These are phyloP conservation scores for Arnoldichthys spilopterus DNA, from an alignment of 2,797 vertebrate genomes.

Conservation along the genomic window DNA sequence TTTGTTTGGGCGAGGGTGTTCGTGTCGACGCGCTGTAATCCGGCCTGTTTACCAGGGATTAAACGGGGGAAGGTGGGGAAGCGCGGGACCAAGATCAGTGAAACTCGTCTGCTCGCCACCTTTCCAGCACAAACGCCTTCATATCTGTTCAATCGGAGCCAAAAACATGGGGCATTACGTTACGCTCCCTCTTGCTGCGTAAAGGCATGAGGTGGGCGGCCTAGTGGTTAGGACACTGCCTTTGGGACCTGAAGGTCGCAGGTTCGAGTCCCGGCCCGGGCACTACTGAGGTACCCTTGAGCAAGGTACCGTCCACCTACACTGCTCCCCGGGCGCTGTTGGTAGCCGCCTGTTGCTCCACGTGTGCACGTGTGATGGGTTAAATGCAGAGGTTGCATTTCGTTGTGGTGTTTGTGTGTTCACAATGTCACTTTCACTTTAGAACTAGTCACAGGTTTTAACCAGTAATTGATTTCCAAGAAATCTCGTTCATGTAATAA, in stretches of 20 bases:
- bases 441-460: neutral
- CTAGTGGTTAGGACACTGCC: no score
- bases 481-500: no score
- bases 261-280: no score
- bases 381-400: no score
- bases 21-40: slow-evolving; percentile 47
- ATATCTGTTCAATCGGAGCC: slow-evolving; percentile 7
- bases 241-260: no score
- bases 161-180: neutral
- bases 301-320: no score
- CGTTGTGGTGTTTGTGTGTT: no score
- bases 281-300: no score
- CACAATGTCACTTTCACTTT: no score
- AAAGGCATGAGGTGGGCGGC: neutral
- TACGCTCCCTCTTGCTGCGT: neutral
- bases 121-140: neutral
- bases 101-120: neutral
- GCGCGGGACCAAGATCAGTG: neutral
- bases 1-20: slow-evolving; percentile 44
- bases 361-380: no score
- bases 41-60: slow-evolving; percentile 46
- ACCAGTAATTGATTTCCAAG: neutral
- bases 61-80: slow-evolving; percentile 32
- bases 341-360: no score
- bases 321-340: no score